A percentile compares a stretch with the other conserved stretches of the same genome.
phyloP scores from a whole-genome alignment of 2,888 invertebrate species.

The Pecten maximus region DNA sequence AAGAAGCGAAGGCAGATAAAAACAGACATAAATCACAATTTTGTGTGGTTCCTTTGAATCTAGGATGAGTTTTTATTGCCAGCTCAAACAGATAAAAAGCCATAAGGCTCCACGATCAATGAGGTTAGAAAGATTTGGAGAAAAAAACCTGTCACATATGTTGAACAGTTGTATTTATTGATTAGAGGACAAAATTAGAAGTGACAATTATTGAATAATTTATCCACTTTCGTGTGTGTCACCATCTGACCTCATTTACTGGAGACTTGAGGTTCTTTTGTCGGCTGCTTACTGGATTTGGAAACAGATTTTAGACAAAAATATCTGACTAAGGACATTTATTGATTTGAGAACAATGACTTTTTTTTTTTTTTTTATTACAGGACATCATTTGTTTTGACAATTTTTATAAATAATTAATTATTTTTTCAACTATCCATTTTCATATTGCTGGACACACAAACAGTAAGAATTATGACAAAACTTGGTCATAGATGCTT shows the following conservation, averaged over 20 bases:
- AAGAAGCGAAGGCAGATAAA: not conserved
- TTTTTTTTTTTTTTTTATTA: not conserved
- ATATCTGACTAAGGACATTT: not conserved
- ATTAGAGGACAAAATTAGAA: constrained; percentile 1
- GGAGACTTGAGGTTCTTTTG: not conserved
- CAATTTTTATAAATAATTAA: not conserved
- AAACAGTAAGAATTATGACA: not conserved
- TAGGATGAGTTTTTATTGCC: constrained; percentile 25
- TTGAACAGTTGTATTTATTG: constrained; percentile 11
- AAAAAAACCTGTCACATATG: constrained; percentile 29
- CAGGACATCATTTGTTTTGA: not conserved
- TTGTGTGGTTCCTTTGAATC: constrained; percentile 33
- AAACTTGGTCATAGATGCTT: not conserved
- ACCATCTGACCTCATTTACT: not conserved
- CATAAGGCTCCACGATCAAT: constrained; percentile 32
- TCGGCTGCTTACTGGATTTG: not conserved
- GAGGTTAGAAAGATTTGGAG: constrained; percentile 10
- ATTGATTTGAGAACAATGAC: not conserved
- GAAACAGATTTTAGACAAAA: not conserved
- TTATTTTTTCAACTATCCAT: not conserved
- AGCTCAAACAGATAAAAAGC: constrained; percentile 30
- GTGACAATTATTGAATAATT: constrained; percentile 24
- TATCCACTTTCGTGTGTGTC: not conserved
- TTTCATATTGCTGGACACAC: not conserved
- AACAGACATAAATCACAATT: constrained; percentile 13